Conservation (phyloP, 2,113 vertebrate genomes). For the Thermophis baileyi region DNA sequence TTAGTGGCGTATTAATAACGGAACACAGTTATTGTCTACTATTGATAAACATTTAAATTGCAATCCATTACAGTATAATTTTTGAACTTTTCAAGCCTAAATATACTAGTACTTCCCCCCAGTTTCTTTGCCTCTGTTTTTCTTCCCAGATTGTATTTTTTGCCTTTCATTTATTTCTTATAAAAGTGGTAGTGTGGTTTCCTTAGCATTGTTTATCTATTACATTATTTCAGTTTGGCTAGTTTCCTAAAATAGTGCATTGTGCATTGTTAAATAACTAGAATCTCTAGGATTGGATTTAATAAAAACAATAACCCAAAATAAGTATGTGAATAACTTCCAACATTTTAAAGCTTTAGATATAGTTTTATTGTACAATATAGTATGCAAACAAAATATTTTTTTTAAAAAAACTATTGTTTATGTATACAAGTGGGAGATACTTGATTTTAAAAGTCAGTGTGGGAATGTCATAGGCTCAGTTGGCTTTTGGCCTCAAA, state of each 20-base stretch:
- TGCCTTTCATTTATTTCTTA: not conserved
- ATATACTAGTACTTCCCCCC: not conserved
- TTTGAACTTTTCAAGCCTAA: not conserved
- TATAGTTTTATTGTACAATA: not conserved
- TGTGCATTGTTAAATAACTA: not conserved
- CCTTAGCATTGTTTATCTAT: not conserved
- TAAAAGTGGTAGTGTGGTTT: not conserved
- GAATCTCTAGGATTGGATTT: not conserved
- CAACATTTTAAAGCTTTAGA: not conserved
- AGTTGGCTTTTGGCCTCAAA: not conserved
- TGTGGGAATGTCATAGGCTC: not conserved
- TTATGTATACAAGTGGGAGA: not conserved
- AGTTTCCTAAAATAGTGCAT: not conserved
- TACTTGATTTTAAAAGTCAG: not conserved
- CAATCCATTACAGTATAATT: not conserved
- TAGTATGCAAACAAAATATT: not conserved
- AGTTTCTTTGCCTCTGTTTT: not conserved
- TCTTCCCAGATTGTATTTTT: not conserved
- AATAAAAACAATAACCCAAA: not conserved
- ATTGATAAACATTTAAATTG: not conserved
- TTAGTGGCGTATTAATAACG: not conserved
- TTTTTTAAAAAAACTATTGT: not conserved
- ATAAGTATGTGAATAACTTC: not conserved
- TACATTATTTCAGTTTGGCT: not conserved
- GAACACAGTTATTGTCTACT: not conserved